Conservation (phyloP, 2,888 invertebrate species). For the Rotaria macrura region DNA sequence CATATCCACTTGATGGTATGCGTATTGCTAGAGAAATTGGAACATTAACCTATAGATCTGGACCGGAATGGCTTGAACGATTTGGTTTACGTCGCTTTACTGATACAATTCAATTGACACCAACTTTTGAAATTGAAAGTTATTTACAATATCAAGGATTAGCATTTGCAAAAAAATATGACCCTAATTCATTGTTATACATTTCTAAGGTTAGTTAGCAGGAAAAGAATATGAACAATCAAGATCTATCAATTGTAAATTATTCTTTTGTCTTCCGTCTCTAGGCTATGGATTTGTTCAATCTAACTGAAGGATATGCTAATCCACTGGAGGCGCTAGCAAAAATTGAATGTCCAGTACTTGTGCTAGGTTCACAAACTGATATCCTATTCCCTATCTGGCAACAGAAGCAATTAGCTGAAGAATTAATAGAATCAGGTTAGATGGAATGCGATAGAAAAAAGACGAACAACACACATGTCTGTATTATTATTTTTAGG, state of each 20-base stretch:
- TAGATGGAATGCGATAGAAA: background rate
- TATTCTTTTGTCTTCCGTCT: too few species aligned
- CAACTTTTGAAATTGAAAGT: conserved; percentile 47
- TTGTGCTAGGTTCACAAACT: conserved; percentile 48
- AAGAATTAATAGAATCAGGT: conserved; percentile 42
- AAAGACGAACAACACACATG: background rate
- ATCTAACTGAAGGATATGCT: conserved; percentile 41
- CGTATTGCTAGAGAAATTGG: conserved; percentile 49
- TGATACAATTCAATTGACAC: conserved; percentile 37
- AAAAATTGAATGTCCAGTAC: conserved; percentile 42
- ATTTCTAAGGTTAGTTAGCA: conserved; percentile 43
- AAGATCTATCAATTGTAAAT: background rate
- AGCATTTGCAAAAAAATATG: conserved; percentile 45
- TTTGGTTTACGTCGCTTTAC: conserved; percentile 41
- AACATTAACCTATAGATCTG: conserved; percentile 48
- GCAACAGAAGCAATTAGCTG: conserved; percentile 45
- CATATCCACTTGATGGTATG: conserved; percentile 46
- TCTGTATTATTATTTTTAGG: conserved; percentile 36
- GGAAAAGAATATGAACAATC: too few species aligned
- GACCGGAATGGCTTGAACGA: conserved; percentile 47
- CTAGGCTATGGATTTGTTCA: conserved; percentile 50
- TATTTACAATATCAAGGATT: conserved; percentile 47
- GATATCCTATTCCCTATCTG: conserved; percentile 48
- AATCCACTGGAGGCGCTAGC: conserved; percentile 38
- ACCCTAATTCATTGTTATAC: conserved; percentile 48